A percentile compares a stretch with the other conserved stretches of the same genome.
These are phyloP conservation scores for Australoheros facetus DNA, from an alignment of 2,797 vertebrate species.

Conservation along the genomic window DNA sequence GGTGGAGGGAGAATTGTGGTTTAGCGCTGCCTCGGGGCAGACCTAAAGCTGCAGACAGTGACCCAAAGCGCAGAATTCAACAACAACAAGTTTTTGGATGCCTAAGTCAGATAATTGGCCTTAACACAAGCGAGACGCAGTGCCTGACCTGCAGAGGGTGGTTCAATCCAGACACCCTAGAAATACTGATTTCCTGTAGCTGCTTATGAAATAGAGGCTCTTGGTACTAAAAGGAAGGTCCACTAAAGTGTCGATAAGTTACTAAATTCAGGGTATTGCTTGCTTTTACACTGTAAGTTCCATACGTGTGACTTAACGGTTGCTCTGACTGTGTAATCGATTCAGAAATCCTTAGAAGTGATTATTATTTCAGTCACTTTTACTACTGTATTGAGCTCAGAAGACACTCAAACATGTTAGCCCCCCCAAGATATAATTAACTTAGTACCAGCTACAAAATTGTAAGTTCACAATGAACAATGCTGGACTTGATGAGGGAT, in stretches of 20 bases:
- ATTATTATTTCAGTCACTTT: slow-evolving; percentile 14
- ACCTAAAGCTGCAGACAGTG: neutral
- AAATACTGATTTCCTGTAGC: neutral
- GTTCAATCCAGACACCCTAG: neutral
- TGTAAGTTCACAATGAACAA: neutral
- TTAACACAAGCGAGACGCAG: neutral
- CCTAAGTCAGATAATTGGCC: neutral
- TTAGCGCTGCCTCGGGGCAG: neutral
- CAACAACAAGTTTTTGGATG: neutral
- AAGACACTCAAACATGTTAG: neutral
- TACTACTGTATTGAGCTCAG: neutral
- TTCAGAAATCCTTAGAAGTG: neutral
- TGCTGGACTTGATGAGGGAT: neutral
- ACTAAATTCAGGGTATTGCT: neutral
- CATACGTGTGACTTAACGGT: neutral
- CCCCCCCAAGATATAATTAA: neutral
- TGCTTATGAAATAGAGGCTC: neutral
- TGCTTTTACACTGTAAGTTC: neutral
- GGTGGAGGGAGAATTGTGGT: neutral
- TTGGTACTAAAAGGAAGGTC: neutral
- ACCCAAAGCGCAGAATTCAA: neutral
- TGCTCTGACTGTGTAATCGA: neutral
- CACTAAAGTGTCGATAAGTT: neutral
- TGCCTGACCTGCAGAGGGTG: neutral
- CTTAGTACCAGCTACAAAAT: neutral